Evolutionary conservation across 2,888 invertebrate species (phyloP).

Genomic region (Lymantria monacha): DNA sequence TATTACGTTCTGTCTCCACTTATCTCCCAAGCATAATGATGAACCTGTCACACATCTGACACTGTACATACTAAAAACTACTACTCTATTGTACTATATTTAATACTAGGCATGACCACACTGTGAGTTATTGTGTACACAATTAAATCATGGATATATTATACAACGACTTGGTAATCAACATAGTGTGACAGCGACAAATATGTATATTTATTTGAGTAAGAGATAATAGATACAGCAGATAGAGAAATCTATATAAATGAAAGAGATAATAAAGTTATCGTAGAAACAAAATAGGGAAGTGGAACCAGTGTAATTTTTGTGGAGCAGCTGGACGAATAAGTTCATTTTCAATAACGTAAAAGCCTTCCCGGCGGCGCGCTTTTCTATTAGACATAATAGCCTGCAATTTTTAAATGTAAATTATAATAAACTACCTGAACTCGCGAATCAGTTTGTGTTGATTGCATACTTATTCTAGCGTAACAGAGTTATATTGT

Average conservation of each 20-base stretch:
- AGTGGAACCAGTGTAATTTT: slow-evolving; percentile 42
- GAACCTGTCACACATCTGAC: too few species aligned
- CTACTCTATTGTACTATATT: too few species aligned
- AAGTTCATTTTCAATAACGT: slow-evolving; percentile 58
- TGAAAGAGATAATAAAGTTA: slow-evolving; percentile 32
- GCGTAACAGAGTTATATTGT: too few species aligned
- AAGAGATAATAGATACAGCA: slow-evolving; percentile 7
- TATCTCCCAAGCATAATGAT: too few species aligned
- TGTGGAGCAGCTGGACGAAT: slow-evolving; percentile 50
- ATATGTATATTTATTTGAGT: slow-evolving; percentile 10
- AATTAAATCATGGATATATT: slow-evolving; percentile 24
- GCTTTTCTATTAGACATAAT: slow-evolving; percentile 18
- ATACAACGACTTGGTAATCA: slow-evolving; percentile 14
- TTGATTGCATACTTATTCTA: too few species aligned
- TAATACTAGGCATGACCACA: slow-evolving; percentile 10
- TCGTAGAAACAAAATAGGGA: slow-evolving; percentile 44
- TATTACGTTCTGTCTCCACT: too few species aligned
- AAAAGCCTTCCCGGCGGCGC: slow-evolving; percentile 36
- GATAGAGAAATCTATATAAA: slow-evolving; percentile 16
- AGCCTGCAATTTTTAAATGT: slow-evolving; percentile 16
- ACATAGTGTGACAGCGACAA: slow-evolving; percentile 27
- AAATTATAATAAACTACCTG: too few species aligned
- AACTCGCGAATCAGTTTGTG: too few species aligned
- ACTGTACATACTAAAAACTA: too few species aligned
- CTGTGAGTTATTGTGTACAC: slow-evolving; percentile 21